These are phyloP conservation scores for Poeciliopsis retropinna DNA, from an alignment of 2,113 vertebrate species.

Conservation along the genomic window DNA sequence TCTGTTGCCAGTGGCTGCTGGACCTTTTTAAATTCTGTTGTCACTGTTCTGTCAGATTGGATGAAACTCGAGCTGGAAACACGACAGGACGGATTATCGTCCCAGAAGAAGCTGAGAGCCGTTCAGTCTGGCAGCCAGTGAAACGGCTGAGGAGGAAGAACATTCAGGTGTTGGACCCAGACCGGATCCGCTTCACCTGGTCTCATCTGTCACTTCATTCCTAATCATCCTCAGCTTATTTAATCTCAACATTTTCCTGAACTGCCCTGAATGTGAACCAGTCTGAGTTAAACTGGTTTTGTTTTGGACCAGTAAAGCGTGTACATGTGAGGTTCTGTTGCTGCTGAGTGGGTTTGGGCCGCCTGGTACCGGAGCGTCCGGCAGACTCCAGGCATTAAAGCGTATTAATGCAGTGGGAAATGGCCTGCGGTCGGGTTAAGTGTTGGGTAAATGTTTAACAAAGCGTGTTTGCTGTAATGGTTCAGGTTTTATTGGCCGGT, in stretches of 20 bases:
- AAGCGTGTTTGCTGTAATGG: constrained; percentile 19
- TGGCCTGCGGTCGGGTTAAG: constrained; percentile 26
- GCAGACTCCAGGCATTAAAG: background rate
- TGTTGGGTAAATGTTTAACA: constrained; percentile 36
- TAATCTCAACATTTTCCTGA: too few species aligned
- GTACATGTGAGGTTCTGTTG: background rate
- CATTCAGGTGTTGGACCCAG: too few species aligned
- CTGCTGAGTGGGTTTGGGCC: background rate
- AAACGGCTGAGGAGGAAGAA: background rate
- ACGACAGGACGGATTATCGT: background rate
- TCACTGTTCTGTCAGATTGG: background rate
- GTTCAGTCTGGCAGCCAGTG: background rate
- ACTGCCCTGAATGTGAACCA: too few species aligned
- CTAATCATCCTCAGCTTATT: background rate
- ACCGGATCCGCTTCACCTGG: background rate
- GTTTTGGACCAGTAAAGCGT: constrained; percentile 42
- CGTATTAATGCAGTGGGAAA: constrained; percentile 23
- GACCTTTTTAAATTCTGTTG: constrained; percentile 1
- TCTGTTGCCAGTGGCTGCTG: background rate
- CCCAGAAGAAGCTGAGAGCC: background rate
- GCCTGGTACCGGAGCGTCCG: background rate
- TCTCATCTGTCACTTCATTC: background rate
- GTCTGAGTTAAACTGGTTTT: constrained; percentile 1
- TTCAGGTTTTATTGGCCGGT: constrained; percentile 13
- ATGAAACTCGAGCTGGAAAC: background rate